These are phyloP conservation scores for Phoebastria nigripes DNA, from an alignment of 2,797 vertebrate species.

Conservation along the genomic window DNA sequence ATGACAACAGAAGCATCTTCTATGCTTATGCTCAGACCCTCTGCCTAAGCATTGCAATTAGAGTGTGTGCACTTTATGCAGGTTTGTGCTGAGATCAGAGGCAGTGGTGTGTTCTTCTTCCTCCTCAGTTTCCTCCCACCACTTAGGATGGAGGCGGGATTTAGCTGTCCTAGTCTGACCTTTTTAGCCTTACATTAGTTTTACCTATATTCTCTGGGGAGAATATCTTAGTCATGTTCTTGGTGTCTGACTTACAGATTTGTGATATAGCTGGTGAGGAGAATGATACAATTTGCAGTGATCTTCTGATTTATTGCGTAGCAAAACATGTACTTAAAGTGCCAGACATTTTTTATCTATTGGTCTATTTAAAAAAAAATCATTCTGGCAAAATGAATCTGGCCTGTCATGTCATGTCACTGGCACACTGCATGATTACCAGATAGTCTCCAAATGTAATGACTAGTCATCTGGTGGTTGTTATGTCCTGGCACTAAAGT, in stretches of 20 bases:
- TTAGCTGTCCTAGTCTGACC: background rate
- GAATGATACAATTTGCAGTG: background rate
- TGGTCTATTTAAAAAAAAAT: background rate
- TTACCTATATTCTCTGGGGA: background rate
- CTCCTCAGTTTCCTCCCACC: background rate
- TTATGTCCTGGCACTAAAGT: background rate
- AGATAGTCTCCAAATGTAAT: background rate
- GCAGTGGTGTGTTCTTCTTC: background rate
- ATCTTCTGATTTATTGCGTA: background rate
- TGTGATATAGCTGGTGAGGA: background rate
- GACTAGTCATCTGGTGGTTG: background rate
- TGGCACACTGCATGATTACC: background rate
- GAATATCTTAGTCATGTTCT: background rate
- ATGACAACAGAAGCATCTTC: background rate
- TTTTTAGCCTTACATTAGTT: background rate
- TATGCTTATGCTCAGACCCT: background rate
- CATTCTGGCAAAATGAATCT: background rate
- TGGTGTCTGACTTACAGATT: background rate
- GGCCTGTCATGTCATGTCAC: background rate
- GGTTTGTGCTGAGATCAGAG: background rate
- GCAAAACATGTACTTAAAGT: background rate
- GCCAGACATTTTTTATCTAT: background rate
- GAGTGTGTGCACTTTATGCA: fast-evolving
- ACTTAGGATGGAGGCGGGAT: background rate
- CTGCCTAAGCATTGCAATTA: background rate